Base-by-base conservation (phyloP, 2,113 vertebrate species). In the Limnothrissa miodon region DNA sequence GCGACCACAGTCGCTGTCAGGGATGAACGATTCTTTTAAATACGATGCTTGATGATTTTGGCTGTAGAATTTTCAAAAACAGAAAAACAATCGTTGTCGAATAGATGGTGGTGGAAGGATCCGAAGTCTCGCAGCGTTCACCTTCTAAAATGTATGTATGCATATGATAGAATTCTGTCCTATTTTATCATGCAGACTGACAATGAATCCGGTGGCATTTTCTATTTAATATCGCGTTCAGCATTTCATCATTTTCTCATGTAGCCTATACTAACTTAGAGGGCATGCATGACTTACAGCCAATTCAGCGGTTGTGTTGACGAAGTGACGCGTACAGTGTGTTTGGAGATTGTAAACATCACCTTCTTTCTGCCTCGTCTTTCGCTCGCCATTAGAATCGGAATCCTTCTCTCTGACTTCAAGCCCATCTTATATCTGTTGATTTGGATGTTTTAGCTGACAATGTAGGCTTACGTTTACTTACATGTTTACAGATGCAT, bases 71-170 rank as follows among this genome's bases (percentile, higher is more conserved):
- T 74, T 39, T 74, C 17, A 13, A 33, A 74, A 36, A 74, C 15
- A 39, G 11, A 74, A 74, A 74, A 74, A 36, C 33, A 39, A 11
- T 74, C 33, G 66, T 11, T 3, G 80, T 85, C 78, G 53, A 56
- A 5, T 78, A 5, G 83, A 48, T 62, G 51, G 48, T 51, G 62
- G 78, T 51, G 25, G 81, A 81, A 83, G 45, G 80, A 80, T 25
- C 0, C 66, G 44, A 44, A 45, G 29, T 85, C 80, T 6, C 81
- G 56, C 79, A 53, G 66, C 59, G 59, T 81, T 25, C 46, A 39
- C 62, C 59, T 83, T 81, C 81, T 56, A 80, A 39, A 74, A 66
- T 83, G 87, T 87, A 87, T 39, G 85, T 88, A 85, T 59, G 19
- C 45, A 44, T 4, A n/a, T 21, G 56, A 36, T 15, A 5, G 15